Conservation (phyloP, 2,113 vertebrate species). For the Caranx melampygus region DNA sequence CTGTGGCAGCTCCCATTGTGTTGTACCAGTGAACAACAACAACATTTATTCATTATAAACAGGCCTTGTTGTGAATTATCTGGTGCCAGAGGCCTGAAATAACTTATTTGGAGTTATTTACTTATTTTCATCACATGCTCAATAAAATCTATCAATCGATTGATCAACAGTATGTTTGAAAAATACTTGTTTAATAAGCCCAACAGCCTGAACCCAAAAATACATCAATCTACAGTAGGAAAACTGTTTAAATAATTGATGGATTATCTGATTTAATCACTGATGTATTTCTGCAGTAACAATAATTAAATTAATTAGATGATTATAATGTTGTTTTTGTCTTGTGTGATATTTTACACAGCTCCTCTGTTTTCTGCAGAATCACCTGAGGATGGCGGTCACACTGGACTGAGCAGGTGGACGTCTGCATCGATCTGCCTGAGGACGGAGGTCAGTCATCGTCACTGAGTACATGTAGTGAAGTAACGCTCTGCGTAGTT, state of each 20-base stretch:
- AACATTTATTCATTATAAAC: neutral
- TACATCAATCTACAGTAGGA: no score
- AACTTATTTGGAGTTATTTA: neutral
- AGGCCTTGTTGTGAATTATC: neutral
- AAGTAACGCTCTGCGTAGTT: neutral
- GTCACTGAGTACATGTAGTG: neutral
- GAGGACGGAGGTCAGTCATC: slow-evolving; percentile 12
- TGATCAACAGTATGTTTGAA: no score
- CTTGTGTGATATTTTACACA: neutral
- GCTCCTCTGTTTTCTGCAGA: neutral
- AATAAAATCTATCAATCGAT: no score
- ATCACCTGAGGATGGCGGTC: neutral
- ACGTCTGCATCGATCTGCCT: neutral
- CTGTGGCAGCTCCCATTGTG: neutral
- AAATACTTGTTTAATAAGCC: no score
- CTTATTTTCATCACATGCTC: no score
- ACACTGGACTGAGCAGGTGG: neutral
- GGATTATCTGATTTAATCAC: no score
- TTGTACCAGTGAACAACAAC: neutral
- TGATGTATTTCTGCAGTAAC: no score
- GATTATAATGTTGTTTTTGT: neutral
- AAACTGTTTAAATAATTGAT: no score
- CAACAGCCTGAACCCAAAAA: no score
- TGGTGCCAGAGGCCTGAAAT: neutral
- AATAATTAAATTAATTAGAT: no score